Conservation (phyloP, 2,888 invertebrate species). For the Bhutanitis thaidina region DNA sequence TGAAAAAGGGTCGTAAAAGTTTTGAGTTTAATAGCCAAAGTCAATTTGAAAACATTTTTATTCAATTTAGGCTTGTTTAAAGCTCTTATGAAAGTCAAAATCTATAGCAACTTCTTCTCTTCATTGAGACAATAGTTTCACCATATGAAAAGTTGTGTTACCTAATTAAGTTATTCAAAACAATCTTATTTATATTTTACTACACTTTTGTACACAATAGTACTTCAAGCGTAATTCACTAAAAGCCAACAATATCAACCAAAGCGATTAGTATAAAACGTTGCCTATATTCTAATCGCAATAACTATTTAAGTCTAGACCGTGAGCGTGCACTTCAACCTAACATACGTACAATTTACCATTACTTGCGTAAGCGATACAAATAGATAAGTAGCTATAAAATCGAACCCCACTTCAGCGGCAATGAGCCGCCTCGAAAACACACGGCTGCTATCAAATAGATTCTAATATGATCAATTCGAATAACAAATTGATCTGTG, state of each 20-base stretch:
- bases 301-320: slow-evolving; percentile 28
- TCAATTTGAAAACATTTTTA: too few relatives aligned
- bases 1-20: too few relatives aligned
- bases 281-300: slow-evolving; percentile 26
- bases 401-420: slow-evolving; percentile 17
- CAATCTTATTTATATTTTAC: too few relatives aligned
- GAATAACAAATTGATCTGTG: slow-evolving; percentile 12
- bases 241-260: slow-evolving; percentile 34
- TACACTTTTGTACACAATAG: background rate
- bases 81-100: too few relatives aligned
- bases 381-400: slow-evolving; percentile 31
- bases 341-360: slow-evolving; percentile 25
- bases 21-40: too few relatives aligned
- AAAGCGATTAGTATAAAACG: slow-evolving; percentile 9
- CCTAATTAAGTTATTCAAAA: too few relatives aligned
- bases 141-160: too few relatives aligned
- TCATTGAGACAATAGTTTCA: too few relatives aligned
- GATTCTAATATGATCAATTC: slow-evolving; percentile 4
- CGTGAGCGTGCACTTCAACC: slow-evolving; percentile 21
- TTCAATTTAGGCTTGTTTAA: too few relatives aligned
- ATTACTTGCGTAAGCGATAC: slow-evolving; percentile 30
- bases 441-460: slow-evolving; percentile 6
- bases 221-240: slow-evolving; percentile 24
- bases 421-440: slow-evolving; percentile 8
- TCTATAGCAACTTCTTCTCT: too few relatives aligned